Conservation (phyloP, 2,888 invertebrate species). For the Emmelina monodactyla region DNA sequence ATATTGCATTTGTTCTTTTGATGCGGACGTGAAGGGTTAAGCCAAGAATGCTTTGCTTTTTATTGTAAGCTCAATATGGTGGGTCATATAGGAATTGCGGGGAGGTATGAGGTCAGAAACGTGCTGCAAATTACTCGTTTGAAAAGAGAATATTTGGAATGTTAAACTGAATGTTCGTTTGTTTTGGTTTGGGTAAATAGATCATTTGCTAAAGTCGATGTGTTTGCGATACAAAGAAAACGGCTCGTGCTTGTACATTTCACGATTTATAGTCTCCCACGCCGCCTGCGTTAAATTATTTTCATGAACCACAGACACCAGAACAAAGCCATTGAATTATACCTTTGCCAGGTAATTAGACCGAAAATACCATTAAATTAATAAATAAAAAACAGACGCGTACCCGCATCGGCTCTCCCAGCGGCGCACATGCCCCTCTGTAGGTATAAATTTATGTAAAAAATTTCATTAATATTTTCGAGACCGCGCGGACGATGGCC, state of each 20-base stretch:
- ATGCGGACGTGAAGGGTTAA: constrained; percentile 63
- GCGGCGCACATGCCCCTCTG: constrained; percentile 55
- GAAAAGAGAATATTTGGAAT: constrained; percentile 1
- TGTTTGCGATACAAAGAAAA: no score
- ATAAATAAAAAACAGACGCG: constrained; percentile 64
- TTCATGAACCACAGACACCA: no score
- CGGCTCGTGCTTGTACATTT: no score
- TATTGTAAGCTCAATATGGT: constrained; percentile 52
- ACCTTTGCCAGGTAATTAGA: constrained; percentile 64
- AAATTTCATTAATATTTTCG: constrained; percentile 67
- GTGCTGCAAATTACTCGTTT: constrained; percentile 1
- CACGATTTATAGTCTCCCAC: no score
- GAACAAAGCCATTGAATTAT: constrained; percentile 61
- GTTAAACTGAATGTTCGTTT: no score
- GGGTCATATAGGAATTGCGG: constrained; percentile 22
- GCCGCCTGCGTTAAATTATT: no score
- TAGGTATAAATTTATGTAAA: constrained; percentile 67
- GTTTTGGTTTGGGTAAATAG: no score
- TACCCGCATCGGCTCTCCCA: constrained; percentile 43
- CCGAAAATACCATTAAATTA: constrained; percentile 66
- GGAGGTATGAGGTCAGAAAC: constrained; percentile 10
- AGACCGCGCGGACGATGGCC: constrained; percentile 59
- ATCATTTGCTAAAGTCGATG: no score
- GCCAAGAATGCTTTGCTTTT: constrained; percentile 67
- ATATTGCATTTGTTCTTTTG: constrained; percentile 67